Percentiles rank a stretch among this genome's conserved stretches.
These are phyloP conservation scores for Eospalax fontanierii DNA, from an alignment of 2,797 vertebrate species.

Conservation along the genomic window DNA sequence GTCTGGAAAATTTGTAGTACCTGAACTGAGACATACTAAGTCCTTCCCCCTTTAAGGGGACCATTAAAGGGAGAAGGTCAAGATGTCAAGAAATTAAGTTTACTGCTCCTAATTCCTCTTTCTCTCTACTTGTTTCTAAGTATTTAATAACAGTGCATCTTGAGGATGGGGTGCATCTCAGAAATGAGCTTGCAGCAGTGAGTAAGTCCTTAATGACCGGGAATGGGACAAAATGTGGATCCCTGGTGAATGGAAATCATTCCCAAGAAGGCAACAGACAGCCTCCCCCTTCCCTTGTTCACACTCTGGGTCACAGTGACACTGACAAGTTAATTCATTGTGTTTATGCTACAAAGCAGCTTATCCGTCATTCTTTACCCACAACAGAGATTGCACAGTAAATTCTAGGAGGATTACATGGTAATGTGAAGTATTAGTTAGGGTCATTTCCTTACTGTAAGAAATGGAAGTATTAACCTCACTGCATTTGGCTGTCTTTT, in stretches of 20 bases:
- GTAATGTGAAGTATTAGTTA: not conserved
- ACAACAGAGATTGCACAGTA: not conserved
- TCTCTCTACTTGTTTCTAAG: not conserved
- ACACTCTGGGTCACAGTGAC: not conserved
- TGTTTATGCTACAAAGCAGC: not conserved
- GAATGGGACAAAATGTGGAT: not conserved
- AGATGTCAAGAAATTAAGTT: conserved; percentile 4
- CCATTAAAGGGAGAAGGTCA: not conserved
- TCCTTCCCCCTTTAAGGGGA: no score
- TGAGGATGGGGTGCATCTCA: not conserved
- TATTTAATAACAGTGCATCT: not conserved
- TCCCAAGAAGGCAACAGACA: not conserved
- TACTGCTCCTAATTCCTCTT: not conserved
- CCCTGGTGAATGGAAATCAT: not conserved
- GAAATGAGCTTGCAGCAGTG: not conserved
- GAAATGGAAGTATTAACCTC: not conserved
- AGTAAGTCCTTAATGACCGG: no score
- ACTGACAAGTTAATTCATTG: not conserved
- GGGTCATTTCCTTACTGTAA: not conserved
- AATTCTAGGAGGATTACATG: not conserved
- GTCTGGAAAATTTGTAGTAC: not conserved
- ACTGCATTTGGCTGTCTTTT: not conserved
- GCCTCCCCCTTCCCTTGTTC: not conserved
- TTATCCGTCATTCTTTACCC: not conserved
- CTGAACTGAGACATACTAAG: no score